Evolutionary conservation across 1,140 invertebrate species (phyloP).

Genomic region (Philaenus spumarius): DNA sequence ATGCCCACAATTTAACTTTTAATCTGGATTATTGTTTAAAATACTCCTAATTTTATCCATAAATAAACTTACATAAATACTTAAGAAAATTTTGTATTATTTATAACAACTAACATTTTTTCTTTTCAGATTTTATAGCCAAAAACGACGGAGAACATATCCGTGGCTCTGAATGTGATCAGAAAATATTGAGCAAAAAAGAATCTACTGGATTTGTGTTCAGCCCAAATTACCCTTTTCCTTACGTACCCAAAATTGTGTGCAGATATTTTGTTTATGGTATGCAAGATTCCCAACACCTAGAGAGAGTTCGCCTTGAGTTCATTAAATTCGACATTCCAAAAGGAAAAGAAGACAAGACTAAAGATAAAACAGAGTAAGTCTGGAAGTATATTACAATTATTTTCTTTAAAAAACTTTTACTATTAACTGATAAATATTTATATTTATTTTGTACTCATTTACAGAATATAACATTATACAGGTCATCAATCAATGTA

Average conservation of each 20-base stretch:
- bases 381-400: too few relatives aligned
- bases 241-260: conserved; percentile 89
- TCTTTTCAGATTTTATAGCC: conserved; percentile 80
- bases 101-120: too few relatives aligned
- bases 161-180: conserved; percentile 93
- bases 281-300: conserved; percentile 89
- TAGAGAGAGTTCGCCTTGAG: conserved; percentile 84
- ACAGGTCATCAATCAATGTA: too few relatives aligned
- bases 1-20: too few relatives aligned
- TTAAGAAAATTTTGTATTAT: too few relatives aligned
- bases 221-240: conserved; percentile 92
- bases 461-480: too few relatives aligned
- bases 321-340: conserved; percentile 89
- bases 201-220: conserved; percentile 85
- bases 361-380: conserved; percentile 47
- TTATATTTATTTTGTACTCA: too few relatives aligned
- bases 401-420: too few relatives aligned
- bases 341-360: conserved; percentile 52
- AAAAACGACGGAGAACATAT: conserved; percentile 88
- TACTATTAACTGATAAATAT: too few relatives aligned
- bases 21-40: too few relatives aligned
- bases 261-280: conserved; percentile 98
- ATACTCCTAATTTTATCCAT: too few relatives aligned
- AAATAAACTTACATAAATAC: too few relatives aligned
- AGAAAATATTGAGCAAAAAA: conserved; percentile 90